Evolutionary conservation across 2,113 vertebrate genomes (phyloP).

Genomic region (Abramis brama): DNA sequence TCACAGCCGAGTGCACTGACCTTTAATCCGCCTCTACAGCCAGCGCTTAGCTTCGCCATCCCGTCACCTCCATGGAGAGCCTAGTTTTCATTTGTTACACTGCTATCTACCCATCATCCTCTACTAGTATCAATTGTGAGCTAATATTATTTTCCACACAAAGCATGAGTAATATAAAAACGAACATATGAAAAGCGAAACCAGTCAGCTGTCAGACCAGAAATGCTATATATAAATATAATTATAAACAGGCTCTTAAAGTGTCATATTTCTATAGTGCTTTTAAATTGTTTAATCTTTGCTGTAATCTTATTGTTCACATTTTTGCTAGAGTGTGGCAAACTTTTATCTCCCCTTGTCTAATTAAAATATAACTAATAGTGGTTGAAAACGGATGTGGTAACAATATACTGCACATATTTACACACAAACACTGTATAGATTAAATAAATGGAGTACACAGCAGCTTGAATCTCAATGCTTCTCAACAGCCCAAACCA

Average conservation of each 20-base stretch:
- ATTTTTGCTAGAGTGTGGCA: neutral
- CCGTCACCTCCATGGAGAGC: neutral
- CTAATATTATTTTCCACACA: neutral
- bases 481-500: neutral
- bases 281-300: neutral
- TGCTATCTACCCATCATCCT: neutral
- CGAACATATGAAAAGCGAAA: neutral
- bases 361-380: neutral
- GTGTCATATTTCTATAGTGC: neutral
- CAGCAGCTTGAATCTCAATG: neutral
- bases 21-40: constrained; percentile 19
- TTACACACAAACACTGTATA: neutral
- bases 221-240: neutral
- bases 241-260: neutral
- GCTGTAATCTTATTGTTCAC: neutral
- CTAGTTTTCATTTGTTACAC: neutral
- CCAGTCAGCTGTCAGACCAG: neutral
- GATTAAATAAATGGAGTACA: neutral
- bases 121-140: neutral
- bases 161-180: neutral
- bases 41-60: neutral
- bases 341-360: neutral
- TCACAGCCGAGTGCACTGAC: constrained; percentile 18
- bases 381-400: neutral
- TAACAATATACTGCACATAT: neutral